Percentiles rank a stretch among this genome's conserved stretches.
These are phyloP conservation scores for Macrotis lagotis DNA, from an alignment of 2,113 vertebrate species.

Conservation along the genomic window DNA sequence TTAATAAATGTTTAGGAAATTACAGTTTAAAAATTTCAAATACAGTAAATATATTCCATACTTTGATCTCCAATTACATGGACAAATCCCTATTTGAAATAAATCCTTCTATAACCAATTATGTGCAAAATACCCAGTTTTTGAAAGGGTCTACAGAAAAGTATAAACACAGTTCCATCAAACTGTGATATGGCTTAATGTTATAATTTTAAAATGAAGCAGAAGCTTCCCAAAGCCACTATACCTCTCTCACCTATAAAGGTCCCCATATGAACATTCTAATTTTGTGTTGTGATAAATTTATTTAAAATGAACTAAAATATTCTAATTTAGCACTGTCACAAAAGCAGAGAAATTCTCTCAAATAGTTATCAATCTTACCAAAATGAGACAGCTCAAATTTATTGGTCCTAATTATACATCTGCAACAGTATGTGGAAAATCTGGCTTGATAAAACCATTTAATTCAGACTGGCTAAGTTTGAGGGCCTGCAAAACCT, in stretches of 20 bases:
- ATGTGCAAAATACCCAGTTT: slow-evolving; percentile 84
- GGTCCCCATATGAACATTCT: slow-evolving; percentile 38
- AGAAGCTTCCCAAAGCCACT: slow-evolving; percentile 60
- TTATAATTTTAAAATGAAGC: slow-evolving; percentile 65
- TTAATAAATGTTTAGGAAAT: slow-evolving; percentile 84
- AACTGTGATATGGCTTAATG: slow-evolving; percentile 83
- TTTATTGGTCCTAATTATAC: slow-evolving; percentile 30
- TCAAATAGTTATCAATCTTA: slow-evolving; percentile 36
- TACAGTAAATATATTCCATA: slow-evolving; percentile 82
- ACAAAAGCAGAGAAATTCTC: slow-evolving; percentile 62
- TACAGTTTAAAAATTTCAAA: slow-evolving; percentile 81
- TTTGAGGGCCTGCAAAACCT: neutral
- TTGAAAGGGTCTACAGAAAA: slow-evolving; percentile 68
- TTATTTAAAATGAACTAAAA: slow-evolving; percentile 44
- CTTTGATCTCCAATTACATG: slow-evolving; percentile 80
- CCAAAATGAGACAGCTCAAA: slow-evolving; percentile 31
- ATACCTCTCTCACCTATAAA: slow-evolving; percentile 49
- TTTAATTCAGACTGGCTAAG: slow-evolving; percentile 28
- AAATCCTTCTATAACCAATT: slow-evolving; percentile 78
- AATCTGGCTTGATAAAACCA: neutral
- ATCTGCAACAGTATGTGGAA: slow-evolving; percentile 51
- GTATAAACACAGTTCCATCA: slow-evolving; percentile 68
- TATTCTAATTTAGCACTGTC: slow-evolving; percentile 65
- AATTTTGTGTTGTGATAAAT: slow-evolving; percentile 61
- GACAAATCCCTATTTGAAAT: slow-evolving; percentile 78